Evolutionary conservation across 2,113 vertebrate species (phyloP), one percentile per base, ranked within the genome.

Genomic region (Strix uralensis): DNA sequence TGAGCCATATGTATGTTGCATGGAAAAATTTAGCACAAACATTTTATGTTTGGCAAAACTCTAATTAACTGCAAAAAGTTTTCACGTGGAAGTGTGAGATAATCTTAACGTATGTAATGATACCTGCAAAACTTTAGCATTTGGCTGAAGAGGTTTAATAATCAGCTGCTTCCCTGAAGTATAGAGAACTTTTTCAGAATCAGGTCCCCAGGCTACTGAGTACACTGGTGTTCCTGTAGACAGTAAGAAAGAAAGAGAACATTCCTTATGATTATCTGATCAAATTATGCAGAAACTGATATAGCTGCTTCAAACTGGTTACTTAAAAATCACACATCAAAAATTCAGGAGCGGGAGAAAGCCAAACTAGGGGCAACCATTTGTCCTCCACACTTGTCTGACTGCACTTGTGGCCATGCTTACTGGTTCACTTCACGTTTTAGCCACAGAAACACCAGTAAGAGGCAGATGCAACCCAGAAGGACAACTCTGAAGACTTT

Each of bases 141-240:
- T 99, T 91, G 99, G 99, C 85, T 99, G 99, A 70, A 99, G 98
- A 91, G 99, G 99, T 96, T 99, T 99, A 92, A 99, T 99, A 85
- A 99, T 93, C 49, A 99, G 98, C 86, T 99, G 99, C 93, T 98
- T 98, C 82, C 99, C 99, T 91, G 98, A 98, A 25, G 99, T 99
- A 94, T 98, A 99, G 59, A 99, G 99, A 92, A 99, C 98, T 96
- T 99, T 99, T 97, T 99, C 99, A 6, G 99, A 99, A 96, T 99
- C 98, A 30, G 99, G 99, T 83, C 98, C 98, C 99, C 99, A 99
- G 15, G 98, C 98, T 36, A 99, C 99, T 7, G 99, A 99, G 96
- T 99, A 99, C 88, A 99, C 99, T 23, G 99, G 98, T 78, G 97
- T 98, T 71, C 98, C 99, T 99, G 94, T 16, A 96, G 96, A 70